These are phyloP conservation scores for Nannospalax galili DNA, from an alignment of 2,113 vertebrate species.

Conservation along the genomic window DNA sequence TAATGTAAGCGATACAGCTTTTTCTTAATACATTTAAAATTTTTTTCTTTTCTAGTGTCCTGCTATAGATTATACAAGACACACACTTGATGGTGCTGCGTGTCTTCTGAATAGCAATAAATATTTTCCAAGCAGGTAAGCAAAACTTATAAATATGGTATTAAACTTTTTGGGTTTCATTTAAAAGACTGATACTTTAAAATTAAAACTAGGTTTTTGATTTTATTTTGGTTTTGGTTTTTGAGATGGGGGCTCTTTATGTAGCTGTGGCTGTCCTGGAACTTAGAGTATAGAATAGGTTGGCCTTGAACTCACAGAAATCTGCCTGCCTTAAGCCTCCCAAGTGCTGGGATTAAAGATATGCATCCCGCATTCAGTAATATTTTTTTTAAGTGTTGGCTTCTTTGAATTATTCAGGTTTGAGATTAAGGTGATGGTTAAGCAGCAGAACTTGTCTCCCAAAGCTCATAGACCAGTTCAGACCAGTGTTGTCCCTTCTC, in stretches of 20 bases:
- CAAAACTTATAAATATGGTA: conserved; percentile 65
- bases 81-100: conserved; percentile 98
- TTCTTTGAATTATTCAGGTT: conserved; percentile 6
- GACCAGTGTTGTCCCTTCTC: not conserved
- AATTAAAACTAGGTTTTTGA: conserved; percentile 25
- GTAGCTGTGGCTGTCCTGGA: no score
- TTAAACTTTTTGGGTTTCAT: conserved; percentile 49
- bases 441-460: not conserved
- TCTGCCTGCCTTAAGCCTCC: no score
- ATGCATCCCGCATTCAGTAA: no score
- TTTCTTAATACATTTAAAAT: conserved; percentile 37
- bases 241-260: no score
- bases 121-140: conserved; percentile 99
- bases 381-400: not conserved
- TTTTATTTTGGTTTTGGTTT: no score
- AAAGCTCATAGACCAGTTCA: not conserved
- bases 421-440: conserved; percentile 13
- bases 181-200: conserved; percentile 2
- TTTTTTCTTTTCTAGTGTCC: conserved; percentile 91
- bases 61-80: conserved; percentile 99
- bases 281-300: no score
- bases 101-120: conserved; percentile 99
- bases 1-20: conserved; percentile 2
- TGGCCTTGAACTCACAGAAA: no score
- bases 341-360: no score